Base-by-base conservation (phyloP, 2,888 invertebrate genomes). In the Uloborus plumipes region DNA sequence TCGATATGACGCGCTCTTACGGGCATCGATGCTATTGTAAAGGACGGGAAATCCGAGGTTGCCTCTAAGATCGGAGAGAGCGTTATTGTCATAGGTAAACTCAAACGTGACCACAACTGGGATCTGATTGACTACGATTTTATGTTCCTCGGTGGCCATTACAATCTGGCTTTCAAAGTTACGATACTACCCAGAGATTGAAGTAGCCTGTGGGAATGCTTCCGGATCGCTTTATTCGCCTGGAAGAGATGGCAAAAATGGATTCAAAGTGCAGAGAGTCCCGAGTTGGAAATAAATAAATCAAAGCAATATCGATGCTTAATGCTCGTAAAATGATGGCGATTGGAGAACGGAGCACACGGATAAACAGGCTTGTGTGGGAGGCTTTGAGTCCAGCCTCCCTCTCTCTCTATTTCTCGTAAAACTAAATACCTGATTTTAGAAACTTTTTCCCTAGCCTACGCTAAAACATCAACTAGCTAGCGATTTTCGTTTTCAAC, bases 71-170 rank as follows among this genome's bases (percentile, higher is more conserved):
- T 50, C 61, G 72, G 47, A 61, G 55, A 67, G 47, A 61, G 55
- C 47, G 80, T 80, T 73, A 74, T 80, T 73, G 67, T 80, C 74
- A 74, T 74, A 80, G 73, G 80, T 53, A 73, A 74, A 69, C 62
- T 26, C 74, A 69, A 53, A 80, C 80, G 80, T 80, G 80, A 80
- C 80, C 74, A 80, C 73, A 80, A 74, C 69, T 80, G 64, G 20
- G 15, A 26, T 69, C 67, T 74, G 80, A 80, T 80, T 74, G 80
- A 80, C 67, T 69, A 53, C 53, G 49, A 73, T 80, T 74, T 80
- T 73, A 80, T 80, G 80, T 80, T 67, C 67, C 71, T 67, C 20
- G 39, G 80, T 62, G 73, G 69, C 80, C 64, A 74, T 80, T 80
- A 80, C 39, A 39, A 64, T 51, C 66, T 53, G 39, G 67, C 77